These are phyloP conservation scores for Drosophila paramelanica DNA, from an alignment of 2,888 invertebrate species.

Conservation along the genomic window DNA sequence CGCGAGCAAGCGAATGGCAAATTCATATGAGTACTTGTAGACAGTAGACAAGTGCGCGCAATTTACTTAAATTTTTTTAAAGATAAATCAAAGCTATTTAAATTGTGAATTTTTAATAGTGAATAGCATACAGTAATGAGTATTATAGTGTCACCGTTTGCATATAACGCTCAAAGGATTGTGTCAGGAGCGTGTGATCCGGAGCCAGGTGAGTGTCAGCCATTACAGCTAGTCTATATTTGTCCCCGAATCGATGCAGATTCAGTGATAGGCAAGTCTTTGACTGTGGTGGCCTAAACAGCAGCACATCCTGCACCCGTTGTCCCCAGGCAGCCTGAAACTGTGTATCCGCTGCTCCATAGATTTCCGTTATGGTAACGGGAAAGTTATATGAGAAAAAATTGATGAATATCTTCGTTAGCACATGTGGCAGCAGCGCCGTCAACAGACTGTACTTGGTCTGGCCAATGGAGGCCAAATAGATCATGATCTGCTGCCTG, in stretches of 20 bases:
- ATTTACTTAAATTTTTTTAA: background rate
- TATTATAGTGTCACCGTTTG: conserved; percentile 68
- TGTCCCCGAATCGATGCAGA: conserved; percentile 84
- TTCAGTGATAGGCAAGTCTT: conserved; percentile 84
- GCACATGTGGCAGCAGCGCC: conserved; percentile 80
- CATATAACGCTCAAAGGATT: conserved; percentile 83
- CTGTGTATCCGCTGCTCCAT: conserved; percentile 77
- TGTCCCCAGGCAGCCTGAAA: conserved; percentile 83
- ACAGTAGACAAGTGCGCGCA: background rate
- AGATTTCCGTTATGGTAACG: conserved; percentile 84
- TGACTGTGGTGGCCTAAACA: conserved; percentile 84
- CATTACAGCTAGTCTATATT: conserved; percentile 83
- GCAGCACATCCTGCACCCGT: conserved; percentile 81
- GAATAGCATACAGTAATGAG: background rate
- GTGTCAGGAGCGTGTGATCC: conserved; percentile 82
- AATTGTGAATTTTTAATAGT: background rate
- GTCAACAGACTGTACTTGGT: conserved; percentile 83
- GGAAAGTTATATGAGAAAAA: conserved; percentile 84
- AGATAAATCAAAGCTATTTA: background rate
- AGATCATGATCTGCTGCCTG: conserved; percentile 82
- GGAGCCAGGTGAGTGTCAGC: conserved; percentile 84
- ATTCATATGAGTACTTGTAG: background rate
- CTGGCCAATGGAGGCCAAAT: conserved; percentile 83
- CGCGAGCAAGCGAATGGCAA: conserved; percentile 13
- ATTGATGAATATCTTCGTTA: conserved; percentile 84